A percentile compares a stretch with the other conserved stretches of the same genome.
Evolutionary conservation across 2,797 vertebrate species (phyloP).

Genomic region (Gambelia wislizenii): DNA sequence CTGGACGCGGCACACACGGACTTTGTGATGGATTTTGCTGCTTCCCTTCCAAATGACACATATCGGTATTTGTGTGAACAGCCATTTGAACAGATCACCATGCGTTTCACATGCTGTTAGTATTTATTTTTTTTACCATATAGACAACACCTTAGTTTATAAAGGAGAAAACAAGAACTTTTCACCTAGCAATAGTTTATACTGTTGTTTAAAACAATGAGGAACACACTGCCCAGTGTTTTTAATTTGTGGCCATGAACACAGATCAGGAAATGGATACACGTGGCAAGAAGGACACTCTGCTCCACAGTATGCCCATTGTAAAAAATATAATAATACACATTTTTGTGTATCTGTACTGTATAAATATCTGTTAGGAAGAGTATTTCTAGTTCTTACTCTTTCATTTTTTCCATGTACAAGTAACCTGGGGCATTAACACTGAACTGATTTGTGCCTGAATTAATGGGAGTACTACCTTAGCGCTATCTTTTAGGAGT

Average conservation of each 20-base stretch:
- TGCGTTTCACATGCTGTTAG: too few relatives aligned
- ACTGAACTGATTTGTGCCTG: not conserved
- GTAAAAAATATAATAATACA: not conserved
- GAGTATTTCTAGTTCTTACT: not conserved
- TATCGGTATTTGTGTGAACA: too few relatives aligned
- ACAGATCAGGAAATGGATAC: not conserved
- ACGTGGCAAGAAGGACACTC: not conserved
- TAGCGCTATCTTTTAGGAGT: not conserved
- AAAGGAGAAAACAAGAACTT: not conserved
- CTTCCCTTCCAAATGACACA: too few relatives aligned
- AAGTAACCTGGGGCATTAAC: not conserved
- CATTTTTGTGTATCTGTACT: not conserved
- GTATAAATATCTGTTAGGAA: not conserved
- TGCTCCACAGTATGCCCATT: too few relatives aligned
- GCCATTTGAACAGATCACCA: too few relatives aligned
- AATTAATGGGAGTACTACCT: not conserved
- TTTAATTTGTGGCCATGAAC: not conserved
- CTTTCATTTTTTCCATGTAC: not conserved
- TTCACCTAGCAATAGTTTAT: not conserved
- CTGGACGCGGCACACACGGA: too few relatives aligned
- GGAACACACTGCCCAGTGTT: too few relatives aligned
- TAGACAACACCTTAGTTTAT: not conserved
- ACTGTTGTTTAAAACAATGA: not conserved
- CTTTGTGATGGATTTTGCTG: too few relatives aligned
- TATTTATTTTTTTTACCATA: too few relatives aligned